phyloP scores from a whole-genome alignment of 92 coral and sea anemone genomes.

The Epizoanthus rinbou region DNA sequence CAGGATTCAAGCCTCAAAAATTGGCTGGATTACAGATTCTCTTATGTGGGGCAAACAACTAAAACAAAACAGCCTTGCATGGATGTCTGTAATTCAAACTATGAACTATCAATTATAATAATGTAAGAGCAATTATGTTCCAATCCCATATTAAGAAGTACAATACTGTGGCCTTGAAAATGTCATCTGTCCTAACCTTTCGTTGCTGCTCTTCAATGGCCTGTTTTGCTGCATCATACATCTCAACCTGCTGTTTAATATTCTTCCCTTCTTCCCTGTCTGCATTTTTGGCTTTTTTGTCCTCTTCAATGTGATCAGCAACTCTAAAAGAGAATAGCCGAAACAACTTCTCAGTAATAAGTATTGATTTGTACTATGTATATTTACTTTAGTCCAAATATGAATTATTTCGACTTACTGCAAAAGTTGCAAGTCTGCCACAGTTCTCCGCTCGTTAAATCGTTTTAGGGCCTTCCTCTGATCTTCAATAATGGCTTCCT shows the following conservation, averaged over 20 bases:
- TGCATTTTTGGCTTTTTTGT: slow-evolving; percentile 48
- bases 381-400: neutral
- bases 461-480: slow-evolving; percentile 87
- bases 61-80: too few relatives aligned
- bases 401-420: slow-evolving; percentile 67
- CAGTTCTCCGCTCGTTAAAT: slow-evolving; percentile 75
- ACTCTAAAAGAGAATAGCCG: slow-evolving; percentile 43
- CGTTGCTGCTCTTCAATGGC: slow-evolving; percentile 85
- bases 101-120: too few relatives aligned
- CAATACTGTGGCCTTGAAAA: too few relatives aligned
- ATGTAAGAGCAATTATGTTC: neutral
- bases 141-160: neutral
- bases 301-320: slow-evolving; percentile 73
- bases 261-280: slow-evolving; percentile 83
- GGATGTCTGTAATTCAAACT: too few relatives aligned
- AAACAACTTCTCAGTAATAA: neutral
- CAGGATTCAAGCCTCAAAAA: too few relatives aligned
- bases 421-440: slow-evolving; percentile 82
- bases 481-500: slow-evolving; percentile 90
- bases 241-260: slow-evolving; percentile 85
- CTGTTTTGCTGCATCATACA: slow-evolving; percentile 86
- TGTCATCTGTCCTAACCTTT: slow-evolving; percentile 59
- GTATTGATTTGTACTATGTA: neutral
- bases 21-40: too few relatives aligned
- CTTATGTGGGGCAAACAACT: too few relatives aligned